Base-by-base conservation (phyloP, 2,113 vertebrate genomes). In the Nannobrachium achirus region DNA sequence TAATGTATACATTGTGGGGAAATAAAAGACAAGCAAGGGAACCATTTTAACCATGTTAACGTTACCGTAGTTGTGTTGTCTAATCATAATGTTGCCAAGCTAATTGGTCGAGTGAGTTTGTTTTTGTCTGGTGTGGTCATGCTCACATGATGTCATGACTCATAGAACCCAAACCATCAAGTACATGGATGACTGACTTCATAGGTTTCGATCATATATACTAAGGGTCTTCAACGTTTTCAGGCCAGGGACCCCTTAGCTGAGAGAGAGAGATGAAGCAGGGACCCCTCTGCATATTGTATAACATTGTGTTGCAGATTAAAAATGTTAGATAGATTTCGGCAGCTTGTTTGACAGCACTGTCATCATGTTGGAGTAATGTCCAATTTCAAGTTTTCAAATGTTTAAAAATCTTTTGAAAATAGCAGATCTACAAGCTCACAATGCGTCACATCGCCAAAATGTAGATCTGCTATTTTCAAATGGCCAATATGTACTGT, bases 101-200 rank as follows among this genome's bases (percentile, higher is more conserved):
- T 38, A 45, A 0, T 10, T 53, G 10, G 2, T 0, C 19, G 14
- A 41, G 60, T 10, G 6, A 38, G 11, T 45, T 1, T 33, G 33
- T 58, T 25, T 66, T 16, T 57, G 58, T 58, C 46, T 65, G 44
- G 20, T 50, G 48, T 16, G 7, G 65, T 75, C 81, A 60, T 46
- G 74, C 69, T 86, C 89, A 88, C 86, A 81, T 86, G 87, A 86
- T 78, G 25, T 33, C 25, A 33, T 33, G 25, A 33, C 3, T 33
- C 25, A 33, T 33, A 33, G 25, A 33, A 33, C 25, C 25, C 3
- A 33, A 33, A 33, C 25, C 3, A 33, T 33, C 1, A n/a, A n/a
- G n/a, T 16, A 3, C 45, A 59, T n/a, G 4, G 6, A n/a, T 86
- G 86, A 86, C 11, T 90, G 79, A 89, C 46, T 33, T 42, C 25